Conservation (phyloP, 2,797 vertebrate species). For the Muscicapa striata region DNA sequence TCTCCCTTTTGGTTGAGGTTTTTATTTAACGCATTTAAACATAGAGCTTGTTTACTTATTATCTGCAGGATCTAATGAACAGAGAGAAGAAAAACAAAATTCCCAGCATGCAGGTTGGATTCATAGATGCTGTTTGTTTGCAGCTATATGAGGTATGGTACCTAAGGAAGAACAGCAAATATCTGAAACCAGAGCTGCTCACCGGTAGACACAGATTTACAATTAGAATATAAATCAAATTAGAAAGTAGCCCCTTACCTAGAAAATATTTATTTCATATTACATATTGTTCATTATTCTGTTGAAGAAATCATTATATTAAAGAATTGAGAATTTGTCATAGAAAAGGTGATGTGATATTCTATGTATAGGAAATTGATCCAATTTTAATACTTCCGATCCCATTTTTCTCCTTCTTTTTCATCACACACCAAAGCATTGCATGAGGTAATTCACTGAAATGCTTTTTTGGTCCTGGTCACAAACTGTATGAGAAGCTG, state of each 20-base stretch:
- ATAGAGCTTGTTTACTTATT: neutral
- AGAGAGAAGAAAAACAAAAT: slow-evolving; percentile 97
- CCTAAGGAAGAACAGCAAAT: neutral
- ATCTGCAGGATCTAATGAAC: slow-evolving; percentile 94
- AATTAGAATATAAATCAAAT: neutral
- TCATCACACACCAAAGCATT: neutral
- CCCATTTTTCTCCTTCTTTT: neutral
- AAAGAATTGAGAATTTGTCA: neutral
- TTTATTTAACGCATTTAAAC: slow-evolving; percentile 10
- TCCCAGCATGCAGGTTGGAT: slow-evolving; percentile 98
- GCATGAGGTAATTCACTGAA: neutral
- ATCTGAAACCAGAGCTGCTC: neutral
- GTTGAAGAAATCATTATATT: neutral
- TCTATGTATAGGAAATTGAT: neutral
- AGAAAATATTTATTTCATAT: neutral
- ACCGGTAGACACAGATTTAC: neutral
- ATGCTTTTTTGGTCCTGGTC: neutral
- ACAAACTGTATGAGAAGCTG: neutral
- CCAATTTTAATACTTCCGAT: neutral
- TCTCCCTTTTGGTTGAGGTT: neutral
- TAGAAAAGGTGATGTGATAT: neutral
- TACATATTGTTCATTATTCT: neutral
- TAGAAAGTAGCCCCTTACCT: neutral
- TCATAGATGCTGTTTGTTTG: slow-evolving; percentile 95
- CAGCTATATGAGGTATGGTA: slow-evolving; percentile 93